Evolutionary conservation across 2,113 vertebrate species (phyloP), one percentile per base, ranked within the genome.

Genomic region (Chlorocebus sabaeus): DNA sequence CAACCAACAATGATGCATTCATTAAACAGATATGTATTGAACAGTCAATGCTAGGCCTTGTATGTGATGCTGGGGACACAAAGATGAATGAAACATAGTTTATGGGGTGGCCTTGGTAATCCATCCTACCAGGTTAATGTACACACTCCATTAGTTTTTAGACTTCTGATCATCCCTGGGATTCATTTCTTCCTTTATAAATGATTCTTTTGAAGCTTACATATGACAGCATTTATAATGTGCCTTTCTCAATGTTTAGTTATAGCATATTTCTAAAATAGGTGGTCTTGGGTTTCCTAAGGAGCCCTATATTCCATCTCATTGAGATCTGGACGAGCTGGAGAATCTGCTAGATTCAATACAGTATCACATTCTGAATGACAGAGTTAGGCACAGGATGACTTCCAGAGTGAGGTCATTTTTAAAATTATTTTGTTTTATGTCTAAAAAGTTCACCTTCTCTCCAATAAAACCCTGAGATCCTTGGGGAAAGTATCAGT

Each of bases 1-100:
- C 79, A 93, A 50, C 32, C 81, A 94, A 82, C 68, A 79, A 89
- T n/a, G 48, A 97, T 95, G 52, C 52, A 96, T 80, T 83, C 59
- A 52, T 87, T 93, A 85, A 75, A 87, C 40, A 85, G 93, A 80
- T 32, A 84, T 23, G 4, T 32, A 45, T 72, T 93, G 14, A 88
- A 73, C 4, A 85, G 13, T 2, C 67, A 75, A 2, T 67, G 14
- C 35, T 50, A n/a, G n/a, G 2, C 48, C 40, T 45, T 35, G 1
- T 67, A 2, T 4, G 25, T 59, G 22, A 72, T 76, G 1, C 35
- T 32, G 17, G 27, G 22, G 25, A 87, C 35, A 87, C 55, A 92
- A 86, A 92, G 59, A 90, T 95, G 79, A 64, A 86, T 84, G 78
- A n/a, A 59, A 30, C 20, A n/a, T 11, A 83, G 50, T 52, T 0